These are phyloP conservation scores for Holacanthella duospinosa DNA, from an alignment of 2,888 invertebrate genomes.

Conservation along the genomic window DNA sequence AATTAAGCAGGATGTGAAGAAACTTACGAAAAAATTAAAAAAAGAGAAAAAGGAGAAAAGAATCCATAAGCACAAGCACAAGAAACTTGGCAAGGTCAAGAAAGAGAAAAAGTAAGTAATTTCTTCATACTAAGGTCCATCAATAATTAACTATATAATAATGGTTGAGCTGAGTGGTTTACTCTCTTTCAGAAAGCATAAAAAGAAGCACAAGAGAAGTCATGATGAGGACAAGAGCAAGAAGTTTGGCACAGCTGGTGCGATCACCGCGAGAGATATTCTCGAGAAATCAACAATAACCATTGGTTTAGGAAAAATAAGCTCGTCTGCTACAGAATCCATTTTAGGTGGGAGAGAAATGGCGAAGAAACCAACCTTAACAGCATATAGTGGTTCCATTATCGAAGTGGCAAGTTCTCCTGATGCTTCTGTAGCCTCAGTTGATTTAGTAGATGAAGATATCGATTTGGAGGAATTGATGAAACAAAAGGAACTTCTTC, in stretches of 20 bases:
- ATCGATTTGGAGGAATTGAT: slow-evolving; percentile 79
- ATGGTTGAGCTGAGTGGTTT: slow-evolving; percentile 7
- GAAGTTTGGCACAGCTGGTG: neutral
- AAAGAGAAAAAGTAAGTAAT: slow-evolving; percentile 43
- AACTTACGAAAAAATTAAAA: slow-evolving; percentile 32
- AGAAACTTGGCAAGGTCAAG: slow-evolving; percentile 50
- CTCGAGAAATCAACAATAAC: neutral
- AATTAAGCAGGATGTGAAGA: slow-evolving; percentile 32
- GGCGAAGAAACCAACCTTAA: neutral
- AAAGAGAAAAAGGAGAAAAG: slow-evolving; percentile 39
- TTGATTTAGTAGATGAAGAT: slow-evolving; percentile 51
- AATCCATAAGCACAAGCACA: slow-evolving; percentile 53
- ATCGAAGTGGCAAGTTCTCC: slow-evolving; percentile 11
- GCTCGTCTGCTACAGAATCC: neutral
- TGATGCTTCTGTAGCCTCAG: slow-evolving; percentile 45
- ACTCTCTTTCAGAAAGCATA: slow-evolving; percentile 40
- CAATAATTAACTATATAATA: neutral
- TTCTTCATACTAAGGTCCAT: no score
- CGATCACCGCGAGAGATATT: neutral
- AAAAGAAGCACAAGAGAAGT: slow-evolving; percentile 43
- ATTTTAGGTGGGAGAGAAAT: no score
- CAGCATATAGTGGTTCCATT: neutral
- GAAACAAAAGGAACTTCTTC: slow-evolving; percentile 63
- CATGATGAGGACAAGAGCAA: neutral
- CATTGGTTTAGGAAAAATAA: neutral